Percentiles rank a stretch among this genome's conserved stretches.
These are phyloP conservation scores for Malthinus seriepunctatus DNA, from an alignment of 2,888 invertebrate species.

Conservation along the genomic window DNA sequence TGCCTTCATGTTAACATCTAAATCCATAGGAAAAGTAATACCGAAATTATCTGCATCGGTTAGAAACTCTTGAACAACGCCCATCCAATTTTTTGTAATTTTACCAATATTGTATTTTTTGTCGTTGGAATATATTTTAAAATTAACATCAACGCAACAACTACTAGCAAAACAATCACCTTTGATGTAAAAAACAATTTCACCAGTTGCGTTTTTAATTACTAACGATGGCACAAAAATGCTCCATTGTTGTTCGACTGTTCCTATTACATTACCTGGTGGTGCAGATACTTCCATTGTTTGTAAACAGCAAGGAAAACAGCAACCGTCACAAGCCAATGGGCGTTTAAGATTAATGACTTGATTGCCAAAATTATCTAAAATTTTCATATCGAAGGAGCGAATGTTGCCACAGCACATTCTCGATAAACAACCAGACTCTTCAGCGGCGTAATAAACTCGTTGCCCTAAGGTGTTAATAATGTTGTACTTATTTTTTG, in stretches of 20 bases:
- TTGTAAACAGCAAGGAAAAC: conserved; percentile 78
- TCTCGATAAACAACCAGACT: conserved; percentile 76
- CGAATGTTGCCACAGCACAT: conserved; percentile 76
- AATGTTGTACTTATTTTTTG: conserved; percentile 79
- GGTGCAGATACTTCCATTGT: conserved; percentile 71
- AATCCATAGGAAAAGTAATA: conserved; percentile 76
- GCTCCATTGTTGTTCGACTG: conserved; percentile 70
- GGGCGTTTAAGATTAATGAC: conserved; percentile 79
- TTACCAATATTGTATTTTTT: conserved; percentile 71
- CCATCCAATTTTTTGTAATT: conserved; percentile 85
- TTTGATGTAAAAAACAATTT: conserved; percentile 74
- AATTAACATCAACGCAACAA: conserved; percentile 74
- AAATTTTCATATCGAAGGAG: conserved; percentile 79
- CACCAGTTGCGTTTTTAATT: conserved; percentile 69
- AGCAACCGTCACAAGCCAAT: conserved; percentile 73
- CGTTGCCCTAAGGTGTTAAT: conserved; percentile 73
- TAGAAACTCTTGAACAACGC: conserved; percentile 73
- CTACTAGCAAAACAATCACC: conserved; percentile 81
- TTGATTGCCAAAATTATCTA: conserved; percentile 75
- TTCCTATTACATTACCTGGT: conserved; percentile 66
- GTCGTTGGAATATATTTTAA: conserved; percentile 73
- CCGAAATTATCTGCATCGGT: conserved; percentile 84
- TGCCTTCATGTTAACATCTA: conserved; percentile 79
- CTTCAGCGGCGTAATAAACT: conserved; percentile 75
- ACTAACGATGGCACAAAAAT: conserved; percentile 68